Base-by-base conservation (phyloP, 2,113 vertebrate species). In the Sisor rabdophorus region DNA sequence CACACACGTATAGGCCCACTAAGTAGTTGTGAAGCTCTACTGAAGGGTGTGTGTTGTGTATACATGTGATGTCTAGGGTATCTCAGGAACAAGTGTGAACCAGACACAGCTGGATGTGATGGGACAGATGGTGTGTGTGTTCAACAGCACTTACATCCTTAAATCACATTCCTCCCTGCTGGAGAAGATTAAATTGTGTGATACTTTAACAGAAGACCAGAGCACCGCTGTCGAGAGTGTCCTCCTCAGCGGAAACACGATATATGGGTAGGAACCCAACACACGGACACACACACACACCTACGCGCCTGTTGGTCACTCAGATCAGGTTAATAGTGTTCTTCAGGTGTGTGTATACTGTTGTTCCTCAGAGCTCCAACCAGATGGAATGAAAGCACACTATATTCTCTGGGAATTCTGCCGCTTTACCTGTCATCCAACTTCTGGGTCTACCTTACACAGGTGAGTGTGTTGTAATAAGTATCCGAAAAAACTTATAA, bases 101-200 rank as follows among this genome's bases (percentile, higher is more conserved):
- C 20, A 4, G 4, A 79, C 81, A 0, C 73, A 85, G 4, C 16
- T 92, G n/a, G 22, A 64, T 1, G 86, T 92, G 52, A 26, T 93
- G 79, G 91, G 91, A 13, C 89, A 87, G 85, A 91, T 93, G 90
- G 82, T 85, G 71, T 93, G 92, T 83, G 40, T 44, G 20, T 36
- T 93, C 36, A 63, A 83, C 1, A 36, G 67, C 0, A 55, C 84
- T 24, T 89, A 86, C 85, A 89, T 93, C 61, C 0, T 47, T 54
- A 84, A 84, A 79, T 91, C 91, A 0, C 78, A 93, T 73, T 48
- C 84, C 0, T 85, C 75, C 58, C 85, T 93, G 69, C 44, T 93
- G 85, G 90, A 90, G 50, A 84, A 80, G 5, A 84, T 93, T 0
- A 88, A 87, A 4, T 80, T 28, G 80, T 93, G 92, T 47, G 3